phyloP scores from a whole-genome alignment of 2,888 invertebrate genomes.

The Eupithecia inturbata region DNA sequence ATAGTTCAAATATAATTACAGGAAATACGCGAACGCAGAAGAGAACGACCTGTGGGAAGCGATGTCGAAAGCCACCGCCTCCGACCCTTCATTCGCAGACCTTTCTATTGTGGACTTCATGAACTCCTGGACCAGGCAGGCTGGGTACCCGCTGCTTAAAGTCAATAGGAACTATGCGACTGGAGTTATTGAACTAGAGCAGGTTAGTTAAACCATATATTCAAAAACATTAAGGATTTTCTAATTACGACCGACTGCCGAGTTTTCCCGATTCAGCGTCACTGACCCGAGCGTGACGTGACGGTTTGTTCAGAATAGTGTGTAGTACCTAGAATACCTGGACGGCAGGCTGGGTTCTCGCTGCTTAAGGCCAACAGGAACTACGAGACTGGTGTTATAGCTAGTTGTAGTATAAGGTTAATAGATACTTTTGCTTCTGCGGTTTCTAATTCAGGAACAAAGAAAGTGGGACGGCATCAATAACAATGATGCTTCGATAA shows the following conservation, averaged over 20 bases:
- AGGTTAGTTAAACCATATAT: constrained; percentile 60
- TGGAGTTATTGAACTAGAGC: constrained; percentile 72
- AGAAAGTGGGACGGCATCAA: too few species aligned
- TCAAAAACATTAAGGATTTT: background rate
- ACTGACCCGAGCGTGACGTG: background rate
- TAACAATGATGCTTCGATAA: too few species aligned
- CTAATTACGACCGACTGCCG: background rate
- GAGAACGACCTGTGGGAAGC: constrained; percentile 88
- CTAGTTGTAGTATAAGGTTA: too few species aligned
- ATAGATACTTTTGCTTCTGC: too few species aligned
- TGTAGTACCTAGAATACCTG: background rate
- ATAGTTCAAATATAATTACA: too few species aligned
- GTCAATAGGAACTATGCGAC: constrained; percentile 82
- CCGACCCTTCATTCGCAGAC: constrained; percentile 62
- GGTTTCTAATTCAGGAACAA: too few species aligned
- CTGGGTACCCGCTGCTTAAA: constrained; percentile 87
- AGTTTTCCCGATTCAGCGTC: background rate
- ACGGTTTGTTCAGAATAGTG: background rate
- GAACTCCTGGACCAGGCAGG: constrained; percentile 89
- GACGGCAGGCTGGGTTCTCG: too few species aligned
- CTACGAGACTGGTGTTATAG: too few species aligned
- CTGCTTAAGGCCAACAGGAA: too few species aligned
- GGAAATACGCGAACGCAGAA: constrained; percentile 85
- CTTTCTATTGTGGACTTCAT: constrained; percentile 85
- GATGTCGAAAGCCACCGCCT: constrained; percentile 69